These are phyloP conservation scores for Cephalopterus ornatus DNA, from an alignment of 2,113 vertebrate genomes.

Conservation along the genomic window DNA sequence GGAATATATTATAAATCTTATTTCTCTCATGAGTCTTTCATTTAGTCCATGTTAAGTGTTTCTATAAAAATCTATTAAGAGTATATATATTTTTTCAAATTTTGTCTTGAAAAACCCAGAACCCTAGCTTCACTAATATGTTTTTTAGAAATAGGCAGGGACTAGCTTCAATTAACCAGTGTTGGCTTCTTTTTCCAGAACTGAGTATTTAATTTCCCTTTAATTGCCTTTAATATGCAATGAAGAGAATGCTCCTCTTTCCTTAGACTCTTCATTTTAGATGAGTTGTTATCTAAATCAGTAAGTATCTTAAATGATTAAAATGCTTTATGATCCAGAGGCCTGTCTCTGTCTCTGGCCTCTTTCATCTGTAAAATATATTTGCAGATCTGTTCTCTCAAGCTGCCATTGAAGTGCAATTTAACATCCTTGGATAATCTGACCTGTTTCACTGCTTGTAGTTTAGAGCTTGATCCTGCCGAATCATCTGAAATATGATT, in stretches of 20 bases:
- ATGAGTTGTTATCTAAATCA: not conserved
- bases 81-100: not conserved
- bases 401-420: not conserved
- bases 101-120: not conserved
- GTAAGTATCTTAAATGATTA: not conserved
- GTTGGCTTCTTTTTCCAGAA: not conserved
- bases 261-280: not conserved
- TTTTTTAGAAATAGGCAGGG: not conserved
- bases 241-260: not conserved
- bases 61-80: not conserved
- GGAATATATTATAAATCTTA: not conserved
- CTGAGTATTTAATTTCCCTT: not conserved
- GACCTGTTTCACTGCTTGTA: not conserved
- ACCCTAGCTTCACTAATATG: not conserved
- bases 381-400: not conserved
- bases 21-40: rapidly evolving
- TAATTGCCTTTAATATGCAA: not conserved
- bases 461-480: not conserved
- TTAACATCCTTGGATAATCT: not conserved
- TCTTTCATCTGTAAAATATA: not conserved
- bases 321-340: not conserved
- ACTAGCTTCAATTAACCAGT: not conserved
- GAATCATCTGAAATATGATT: not conserved
- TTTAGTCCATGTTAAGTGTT: not conserved
- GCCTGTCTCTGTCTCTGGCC: not conserved